These are phyloP conservation scores for Probosciger aterrimus DNA, from an alignment of 2,113 vertebrate genomes.

Conservation along the genomic window DNA sequence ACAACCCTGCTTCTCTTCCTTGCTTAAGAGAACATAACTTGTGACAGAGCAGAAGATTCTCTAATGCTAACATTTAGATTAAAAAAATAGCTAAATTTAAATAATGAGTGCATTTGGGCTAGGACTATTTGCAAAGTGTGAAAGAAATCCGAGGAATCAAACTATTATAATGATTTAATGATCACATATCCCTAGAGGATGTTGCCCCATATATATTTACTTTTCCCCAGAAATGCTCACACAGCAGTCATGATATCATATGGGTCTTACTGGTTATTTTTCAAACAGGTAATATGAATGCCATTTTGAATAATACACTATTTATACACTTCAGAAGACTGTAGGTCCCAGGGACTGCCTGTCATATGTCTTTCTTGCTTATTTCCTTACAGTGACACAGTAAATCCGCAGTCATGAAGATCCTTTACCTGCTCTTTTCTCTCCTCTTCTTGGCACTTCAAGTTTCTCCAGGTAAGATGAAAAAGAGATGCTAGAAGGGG, in stretches of 20 bases:
- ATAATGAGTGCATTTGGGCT: not conserved
- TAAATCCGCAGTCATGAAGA: not conserved
- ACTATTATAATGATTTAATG: not conserved
- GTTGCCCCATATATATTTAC: not conserved
- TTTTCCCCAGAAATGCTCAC: not conserved
- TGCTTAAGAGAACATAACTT: not conserved
- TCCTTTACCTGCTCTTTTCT: slow-evolving; percentile 49
- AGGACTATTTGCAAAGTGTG: not conserved
- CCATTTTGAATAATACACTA: not conserved
- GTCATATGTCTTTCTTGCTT: not conserved
- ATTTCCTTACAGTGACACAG: not conserved
- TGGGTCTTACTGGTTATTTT: not conserved
- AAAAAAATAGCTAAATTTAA: not conserved
- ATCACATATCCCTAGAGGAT: not conserved
- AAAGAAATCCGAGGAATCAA: not conserved
- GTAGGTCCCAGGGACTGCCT: not conserved
- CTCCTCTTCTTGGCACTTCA: slow-evolving; percentile 14
- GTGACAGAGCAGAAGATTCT: not conserved
- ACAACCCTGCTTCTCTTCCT: not conserved
- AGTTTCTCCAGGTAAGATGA: slow-evolving; percentile 40
- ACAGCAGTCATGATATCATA: too few relatives aligned
- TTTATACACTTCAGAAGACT: not conserved
- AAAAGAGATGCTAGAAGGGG: not conserved
- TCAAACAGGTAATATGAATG: not conserved
- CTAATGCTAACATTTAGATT: not conserved